These are phyloP conservation scores for Epinephelus lanceolatus DNA, from an alignment of 2,113 vertebrate species.

Conservation along the genomic window DNA sequence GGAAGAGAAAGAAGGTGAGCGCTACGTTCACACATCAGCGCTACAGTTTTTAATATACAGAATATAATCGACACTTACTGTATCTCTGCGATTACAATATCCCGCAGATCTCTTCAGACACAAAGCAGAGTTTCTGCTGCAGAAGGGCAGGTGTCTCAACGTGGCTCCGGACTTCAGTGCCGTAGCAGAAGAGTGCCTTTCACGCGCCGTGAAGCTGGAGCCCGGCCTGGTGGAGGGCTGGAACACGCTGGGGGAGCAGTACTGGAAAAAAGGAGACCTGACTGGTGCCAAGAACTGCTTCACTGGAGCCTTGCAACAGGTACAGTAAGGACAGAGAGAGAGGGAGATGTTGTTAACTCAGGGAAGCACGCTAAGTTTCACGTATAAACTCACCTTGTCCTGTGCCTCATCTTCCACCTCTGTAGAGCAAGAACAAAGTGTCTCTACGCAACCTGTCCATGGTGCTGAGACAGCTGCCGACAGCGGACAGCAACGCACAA, in stretches of 20 bases:
- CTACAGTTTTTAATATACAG: not conserved
- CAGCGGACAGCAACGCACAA: conserved; percentile 72
- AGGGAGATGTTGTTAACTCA: not conserved
- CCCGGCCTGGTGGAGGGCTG: conserved; percentile 91
- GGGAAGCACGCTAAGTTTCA: no score
- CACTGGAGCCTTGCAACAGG: conserved; percentile 90
- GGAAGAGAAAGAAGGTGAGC: conserved; percentile 85
- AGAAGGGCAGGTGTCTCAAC: conserved; percentile 89
- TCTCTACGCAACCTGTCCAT: conserved; percentile 92
- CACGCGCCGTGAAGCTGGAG: conserved; percentile 91
- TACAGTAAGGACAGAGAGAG: not conserved
- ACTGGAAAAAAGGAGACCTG: conserved; percentile 94
- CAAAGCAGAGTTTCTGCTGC: conserved; percentile 86
- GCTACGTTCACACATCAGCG: not conserved
- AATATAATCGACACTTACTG: not conserved
- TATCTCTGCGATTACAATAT: not conserved
- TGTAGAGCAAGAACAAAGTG: conserved; percentile 91
- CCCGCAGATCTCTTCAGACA: conserved; percentile 82
- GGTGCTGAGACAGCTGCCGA: conserved; percentile 90
- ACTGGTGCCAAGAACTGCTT: conserved; percentile 90
- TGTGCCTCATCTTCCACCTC: not conserved
- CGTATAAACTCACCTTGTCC: not conserved
- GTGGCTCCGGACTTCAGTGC: conserved; percentile 85
- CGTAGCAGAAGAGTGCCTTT: conserved; percentile 88
- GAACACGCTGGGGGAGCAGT: conserved; percentile 94